Evolutionary conservation across 35 echinoderm and acorn worm genomes (phyloP).

Genomic region (Amphiura filiformis): DNA sequence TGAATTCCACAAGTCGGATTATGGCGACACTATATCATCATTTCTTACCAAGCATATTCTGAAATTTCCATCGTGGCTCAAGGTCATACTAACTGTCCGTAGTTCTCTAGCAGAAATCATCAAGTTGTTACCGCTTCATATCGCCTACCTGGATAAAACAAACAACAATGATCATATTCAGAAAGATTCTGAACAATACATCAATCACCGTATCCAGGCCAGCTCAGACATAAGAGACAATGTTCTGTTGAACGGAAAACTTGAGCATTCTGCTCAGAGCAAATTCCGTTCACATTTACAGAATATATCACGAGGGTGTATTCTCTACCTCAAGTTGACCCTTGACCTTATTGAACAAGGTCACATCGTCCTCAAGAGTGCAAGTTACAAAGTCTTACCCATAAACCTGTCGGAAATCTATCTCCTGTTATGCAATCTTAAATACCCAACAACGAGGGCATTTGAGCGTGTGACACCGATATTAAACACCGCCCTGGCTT

Average conservation of each 20-base stretch:
- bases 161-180: conserved; percentile 72
- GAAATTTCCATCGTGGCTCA: conserved; percentile 88
- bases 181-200: conserved; percentile 91
- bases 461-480: conserved; percentile 91
- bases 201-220: conserved; percentile 70
- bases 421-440: conserved; percentile 90
- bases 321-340: conserved; percentile 94
- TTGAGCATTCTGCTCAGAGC: conserved; percentile 68
- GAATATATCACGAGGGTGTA: conserved; percentile 71
- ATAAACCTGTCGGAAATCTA: conserved; percentile 99
- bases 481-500: conserved; percentile 76
- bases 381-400: conserved; percentile 87
- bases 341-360: conserved; percentile 96
- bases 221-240: conserved; percentile 66
- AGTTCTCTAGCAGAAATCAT: conserved; percentile 80
- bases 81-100: conserved; percentile 77
- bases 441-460: conserved; percentile 76
- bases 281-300: conserved; percentile 83
- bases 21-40: conserved; percentile 96
- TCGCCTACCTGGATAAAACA: conserved; percentile 74
- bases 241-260: conserved; percentile 84
- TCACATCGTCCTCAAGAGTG: conserved; percentile 77
- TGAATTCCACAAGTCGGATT: conserved; percentile 98
- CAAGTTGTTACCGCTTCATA: conserved; percentile 88
- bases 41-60: conserved; percentile 83